A percentile compares a stretch with the other conserved stretches of the same genome.
These are phyloP conservation scores for Gonatopus flavifemur DNA, from an alignment of 1,140 invertebrate species.

Conservation along the genomic window DNA sequence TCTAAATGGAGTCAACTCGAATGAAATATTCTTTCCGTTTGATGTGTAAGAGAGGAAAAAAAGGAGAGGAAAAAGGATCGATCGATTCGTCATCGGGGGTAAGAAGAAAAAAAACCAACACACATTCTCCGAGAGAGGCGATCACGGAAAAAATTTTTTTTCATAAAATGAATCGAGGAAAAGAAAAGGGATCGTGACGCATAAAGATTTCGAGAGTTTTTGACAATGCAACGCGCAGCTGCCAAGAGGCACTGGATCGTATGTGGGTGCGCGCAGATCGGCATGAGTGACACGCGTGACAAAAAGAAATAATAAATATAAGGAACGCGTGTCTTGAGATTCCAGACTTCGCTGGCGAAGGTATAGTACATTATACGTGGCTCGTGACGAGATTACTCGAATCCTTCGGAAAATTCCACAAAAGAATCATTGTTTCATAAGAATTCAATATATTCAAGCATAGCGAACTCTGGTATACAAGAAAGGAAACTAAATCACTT, in stretches of 20 bases:
- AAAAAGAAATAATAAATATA: slow-evolving; percentile 39
- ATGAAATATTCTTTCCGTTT: too few species aligned
- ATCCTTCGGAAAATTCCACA: too few species aligned
- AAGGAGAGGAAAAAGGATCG: too few species aligned
- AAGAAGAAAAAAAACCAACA: too few species aligned
- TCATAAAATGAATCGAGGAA: slow-evolving; percentile 3
- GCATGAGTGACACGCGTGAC: slow-evolving; percentile 30
- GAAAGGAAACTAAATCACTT: too few species aligned
- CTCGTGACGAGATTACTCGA: slow-evolving; percentile 18
- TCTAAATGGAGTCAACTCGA: too few species aligned
- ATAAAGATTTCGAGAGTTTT: slow-evolving; percentile 27
- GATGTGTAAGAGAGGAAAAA: too few species aligned
- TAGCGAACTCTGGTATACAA: too few species aligned
- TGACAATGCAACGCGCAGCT: slow-evolving; percentile 31
- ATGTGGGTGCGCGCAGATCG: slow-evolving; percentile 23
- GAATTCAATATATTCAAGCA: too few species aligned
- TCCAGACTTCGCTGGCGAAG: slow-evolving; percentile 11
- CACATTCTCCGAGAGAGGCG: slow-evolving; percentile 6
- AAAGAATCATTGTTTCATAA: too few species aligned
- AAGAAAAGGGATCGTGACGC: slow-evolving; percentile 21
- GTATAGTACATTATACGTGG: slow-evolving; percentile 18
- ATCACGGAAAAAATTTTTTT: too few species aligned
- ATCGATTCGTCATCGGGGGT: slow-evolving; percentile 18
- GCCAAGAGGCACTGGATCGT: slow-evolving; percentile 19
- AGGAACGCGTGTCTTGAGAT: slow-evolving; percentile 31